A percentile compares a stretch with the other conserved stretches of the same genome.
phyloP scores from a whole-genome alignment of 1,140 invertebrate genomes.

The Globodera rostochiensis region DNA sequence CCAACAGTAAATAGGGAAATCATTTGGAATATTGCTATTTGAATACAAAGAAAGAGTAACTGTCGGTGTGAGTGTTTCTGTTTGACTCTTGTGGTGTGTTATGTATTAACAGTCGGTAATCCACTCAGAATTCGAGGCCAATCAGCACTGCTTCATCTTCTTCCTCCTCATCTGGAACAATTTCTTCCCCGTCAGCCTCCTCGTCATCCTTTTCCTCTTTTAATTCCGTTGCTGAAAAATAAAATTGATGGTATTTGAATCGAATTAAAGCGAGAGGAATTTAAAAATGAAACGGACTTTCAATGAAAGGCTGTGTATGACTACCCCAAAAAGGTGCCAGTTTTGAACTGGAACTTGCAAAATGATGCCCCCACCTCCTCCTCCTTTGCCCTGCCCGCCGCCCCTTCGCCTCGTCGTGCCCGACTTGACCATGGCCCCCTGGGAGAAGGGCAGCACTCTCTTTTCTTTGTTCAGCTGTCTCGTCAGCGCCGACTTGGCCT shows the following conservation, averaged over 20 bases:
- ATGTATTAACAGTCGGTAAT: background rate
- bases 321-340: background rate
- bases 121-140: background rate
- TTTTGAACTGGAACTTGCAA: background rate
- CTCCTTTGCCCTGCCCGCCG: background rate
- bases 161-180: background rate
- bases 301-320: background rate
- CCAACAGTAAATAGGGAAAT: no score
- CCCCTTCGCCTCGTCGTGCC: conserved; percentile 25
- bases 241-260: background rate
- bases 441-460: conserved; percentile 74
- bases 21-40: background rate
- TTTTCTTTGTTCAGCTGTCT: conserved; percentile 84
- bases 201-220: conserved; percentile 16
- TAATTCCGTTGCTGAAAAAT: background rate
- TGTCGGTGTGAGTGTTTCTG: background rate
- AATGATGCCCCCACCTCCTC: background rate
- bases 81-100: background rate
- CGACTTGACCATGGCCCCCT: conserved; percentile 8
- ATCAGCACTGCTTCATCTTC: conserved; percentile 12
- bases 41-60: background rate
- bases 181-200: background rate
- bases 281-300: no score
- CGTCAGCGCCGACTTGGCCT: conserved; percentile 89
- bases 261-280: background rate